Percentiles rank a stretch among this genome's conserved stretches.
Evolutionary conservation across 2,888 invertebrate genomes (phyloP).

Genomic region (Dexiosoma caninum): DNA sequence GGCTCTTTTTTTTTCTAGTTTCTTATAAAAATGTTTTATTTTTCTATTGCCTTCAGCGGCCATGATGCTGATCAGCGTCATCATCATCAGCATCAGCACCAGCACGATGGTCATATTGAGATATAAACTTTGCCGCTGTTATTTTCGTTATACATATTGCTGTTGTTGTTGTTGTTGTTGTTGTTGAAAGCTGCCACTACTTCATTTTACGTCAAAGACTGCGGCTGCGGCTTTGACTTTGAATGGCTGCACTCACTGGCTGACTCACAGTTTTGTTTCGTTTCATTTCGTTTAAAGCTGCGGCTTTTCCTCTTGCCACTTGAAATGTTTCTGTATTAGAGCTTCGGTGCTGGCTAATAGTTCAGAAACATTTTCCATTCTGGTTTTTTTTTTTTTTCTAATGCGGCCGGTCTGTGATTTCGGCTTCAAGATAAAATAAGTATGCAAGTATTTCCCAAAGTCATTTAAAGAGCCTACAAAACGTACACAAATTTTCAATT

Average conservation of each 20-base stretch:
- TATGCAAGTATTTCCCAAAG: slow-evolving; percentile 1
- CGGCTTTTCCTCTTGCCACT: slow-evolving; percentile 33
- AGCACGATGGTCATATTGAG: slow-evolving; percentile 28
- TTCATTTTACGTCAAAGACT: slow-evolving; percentile 17
- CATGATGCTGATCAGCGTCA: slow-evolving; percentile 34
- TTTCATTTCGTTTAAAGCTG: slow-evolving; percentile 7
- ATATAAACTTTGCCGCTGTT: slow-evolving; percentile 19
- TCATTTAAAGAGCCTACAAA: neutral
- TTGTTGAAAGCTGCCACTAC: slow-evolving; percentile 17
- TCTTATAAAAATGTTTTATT: neutral
- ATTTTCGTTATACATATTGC: too few species aligned
- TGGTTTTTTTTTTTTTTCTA: slow-evolving; percentile 60
- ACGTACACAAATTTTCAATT: slow-evolving; percentile 6
- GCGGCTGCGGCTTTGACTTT: slow-evolving; percentile 45
- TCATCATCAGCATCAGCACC: too few species aligned
- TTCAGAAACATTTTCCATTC: slow-evolving; percentile 66
- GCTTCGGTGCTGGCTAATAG: slow-evolving; percentile 68
- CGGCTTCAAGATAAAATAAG: slow-evolving; percentile 66
- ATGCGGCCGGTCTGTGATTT: slow-evolving; percentile 62
- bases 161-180: slow-evolving; percentile 11
- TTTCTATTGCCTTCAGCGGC: slow-evolving; percentile 27
- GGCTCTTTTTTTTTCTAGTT: slow-evolving; percentile 7
- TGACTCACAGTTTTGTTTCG: slow-evolving; percentile 33
- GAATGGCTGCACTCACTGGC: neutral
- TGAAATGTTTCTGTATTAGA: slow-evolving; percentile 70